phyloP scores from a whole-genome alignment of 2,888 invertebrate species.

The Nezara viridula region DNA sequence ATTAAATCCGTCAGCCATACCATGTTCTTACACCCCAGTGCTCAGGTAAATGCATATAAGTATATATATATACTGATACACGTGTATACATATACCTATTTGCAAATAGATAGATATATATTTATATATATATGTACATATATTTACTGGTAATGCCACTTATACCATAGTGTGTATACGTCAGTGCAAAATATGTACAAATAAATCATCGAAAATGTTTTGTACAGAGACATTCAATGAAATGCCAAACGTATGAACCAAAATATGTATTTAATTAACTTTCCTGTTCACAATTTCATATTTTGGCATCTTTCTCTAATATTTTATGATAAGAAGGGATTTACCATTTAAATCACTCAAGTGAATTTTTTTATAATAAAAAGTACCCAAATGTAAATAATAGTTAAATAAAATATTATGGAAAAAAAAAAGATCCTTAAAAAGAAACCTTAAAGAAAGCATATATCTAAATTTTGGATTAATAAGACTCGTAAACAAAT shows the following conservation, averaged over 20 bases:
- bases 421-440: not conserved
- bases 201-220: slow-evolving; percentile 55
- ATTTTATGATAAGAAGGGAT: not conserved
- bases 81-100: slow-evolving; percentile 18
- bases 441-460: not conserved
- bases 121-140: slow-evolving; percentile 49
- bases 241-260: slow-evolving; percentile 51
- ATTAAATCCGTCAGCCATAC: not conserved
- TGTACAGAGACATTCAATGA: slow-evolving; percentile 52
- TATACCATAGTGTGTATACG: slow-evolving; percentile 57
- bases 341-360: not conserved
- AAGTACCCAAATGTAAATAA: not conserved
- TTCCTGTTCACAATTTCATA: slow-evolving; percentile 11
- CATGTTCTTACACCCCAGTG: slow-evolving; percentile 48
- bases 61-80: slow-evolving; percentile 34
- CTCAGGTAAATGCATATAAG: slow-evolving; percentile 50
- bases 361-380: not conserved
- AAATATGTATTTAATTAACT: slow-evolving; percentile 8
- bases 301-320: not conserved
- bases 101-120: slow-evolving; percentile 31
- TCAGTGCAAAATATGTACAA: slow-evolving; percentile 56
- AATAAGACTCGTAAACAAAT: not conserved
- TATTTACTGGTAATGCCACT: slow-evolving; percentile 56
- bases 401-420: not conserved
- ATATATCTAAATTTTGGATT: not conserved